Conservation (phyloP, 2,797 vertebrate species). For the Nyctibius grandis region DNA sequence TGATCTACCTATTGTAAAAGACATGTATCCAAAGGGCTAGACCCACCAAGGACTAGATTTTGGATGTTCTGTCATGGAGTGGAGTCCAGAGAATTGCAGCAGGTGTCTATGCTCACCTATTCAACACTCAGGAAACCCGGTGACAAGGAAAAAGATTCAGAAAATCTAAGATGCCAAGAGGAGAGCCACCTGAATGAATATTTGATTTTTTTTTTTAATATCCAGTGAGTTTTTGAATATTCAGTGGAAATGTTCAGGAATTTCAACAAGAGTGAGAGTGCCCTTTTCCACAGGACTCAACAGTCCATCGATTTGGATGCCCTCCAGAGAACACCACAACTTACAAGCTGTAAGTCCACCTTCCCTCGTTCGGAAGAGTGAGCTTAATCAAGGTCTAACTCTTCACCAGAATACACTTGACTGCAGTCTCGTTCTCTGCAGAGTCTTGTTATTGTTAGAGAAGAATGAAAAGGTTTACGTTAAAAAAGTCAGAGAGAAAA, state of each 20-base stretch:
- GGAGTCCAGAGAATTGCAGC: not conserved
- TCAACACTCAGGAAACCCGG: not conserved
- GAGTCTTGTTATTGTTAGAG: not conserved
- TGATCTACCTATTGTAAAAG: not conserved
- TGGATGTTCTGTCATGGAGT: not conserved
- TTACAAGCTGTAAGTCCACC: not conserved
- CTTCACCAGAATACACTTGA: not conserved
- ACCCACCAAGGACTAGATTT: not conserved
- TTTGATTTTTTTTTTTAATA: not conserved
- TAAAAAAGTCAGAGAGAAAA: not conserved
- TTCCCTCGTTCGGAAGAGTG: not conserved
- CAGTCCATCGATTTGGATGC: accelerated
- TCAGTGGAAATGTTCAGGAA: not conserved
- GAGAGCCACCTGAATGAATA: not conserved
- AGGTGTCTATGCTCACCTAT: not conserved
- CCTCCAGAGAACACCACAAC: not conserved
- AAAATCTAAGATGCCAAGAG: not conserved
- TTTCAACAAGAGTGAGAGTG: not conserved
- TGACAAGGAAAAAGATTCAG: not conserved
- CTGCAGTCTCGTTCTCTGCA: not conserved
- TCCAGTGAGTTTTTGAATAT: not conserved
- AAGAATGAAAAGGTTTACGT: not conserved
- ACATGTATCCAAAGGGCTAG: not conserved
- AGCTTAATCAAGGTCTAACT: not conserved
- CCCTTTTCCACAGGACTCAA: not conserved